Base-by-base conservation (phyloP, 2,797 vertebrate species). In the Pipistrellus pygmaeus region DNA sequence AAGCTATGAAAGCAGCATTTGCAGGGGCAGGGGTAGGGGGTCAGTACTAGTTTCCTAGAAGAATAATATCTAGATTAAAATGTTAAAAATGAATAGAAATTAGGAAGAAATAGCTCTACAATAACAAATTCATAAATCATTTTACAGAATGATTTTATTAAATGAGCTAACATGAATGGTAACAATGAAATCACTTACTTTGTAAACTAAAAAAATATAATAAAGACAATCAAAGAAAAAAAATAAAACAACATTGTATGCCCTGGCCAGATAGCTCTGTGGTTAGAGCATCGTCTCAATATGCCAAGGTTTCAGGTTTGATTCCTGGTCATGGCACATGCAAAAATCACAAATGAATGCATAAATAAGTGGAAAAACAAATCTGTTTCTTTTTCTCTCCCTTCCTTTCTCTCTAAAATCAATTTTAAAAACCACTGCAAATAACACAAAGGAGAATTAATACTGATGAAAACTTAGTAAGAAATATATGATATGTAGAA, bases 21-120 rank as follows among this genome's bases (percentile, higher is more conserved):
- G 23, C 57, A 12, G 11, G 25, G 30, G 17, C 7, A 6, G 30
- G 23, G 13, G 27, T 14, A 21, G 32, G 35, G 21, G 9, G 15
- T 78, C 12, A 88, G 55, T 77, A 27, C 77, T 85, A 93, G 32
- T 55, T 81, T 82, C 73, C 69, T 23, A 51, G 25, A 73, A 62
- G 11, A 73, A 55, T 72, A 1, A 32, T 35, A 90, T 11, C 27
- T 85, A 94, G 68, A 76, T 76, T 81, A 73, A 85, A 48, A 69
- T 20, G 57, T 55, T 69, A 78, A 88, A 77, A 41, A 62, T 71
- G 4, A 76, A 53, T 76, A 18, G 30, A 68, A 11, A 17, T 86
- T 92, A 90, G 18, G 75, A 75, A 83, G 60, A 95, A 92, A 69
- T 77, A 87, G n/a, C 72, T 32, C n/a, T 48, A 90, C 21, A 60